Evolutionary conservation across 1,140 invertebrate genomes (phyloP), one percentile per base, ranked within the genome.

Genomic region (Trichomalopsis sarcophagae): DNA sequence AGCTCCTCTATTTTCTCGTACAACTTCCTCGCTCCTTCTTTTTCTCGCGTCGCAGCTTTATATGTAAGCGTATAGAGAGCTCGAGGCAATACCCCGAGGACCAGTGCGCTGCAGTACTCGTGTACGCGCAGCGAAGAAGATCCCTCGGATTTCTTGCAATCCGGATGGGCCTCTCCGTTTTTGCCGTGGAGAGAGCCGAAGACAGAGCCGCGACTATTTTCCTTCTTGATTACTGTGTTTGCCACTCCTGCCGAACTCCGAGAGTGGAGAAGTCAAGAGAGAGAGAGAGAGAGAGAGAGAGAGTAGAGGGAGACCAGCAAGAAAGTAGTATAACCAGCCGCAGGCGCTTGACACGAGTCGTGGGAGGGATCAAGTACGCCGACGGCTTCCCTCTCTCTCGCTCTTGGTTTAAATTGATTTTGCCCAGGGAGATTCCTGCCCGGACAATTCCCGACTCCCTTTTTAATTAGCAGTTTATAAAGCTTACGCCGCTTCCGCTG

Each of bases 151-250:
- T 89, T 89, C 86, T 89, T 89, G 87, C 69, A 74, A 84, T 83
- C 86, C 66, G 55, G 71, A 76, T 83, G 84, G 44, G 36, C 50
- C 44, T 73, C 71, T 82, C 30, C 81, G 36, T 84, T 88, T 89
- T 89, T 87, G 88, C 30, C 36, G 14, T n/a, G 7, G 40, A 44
- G 55, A 62, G 55, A 62, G 55, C 21, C 17, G 13, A 86, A 83
- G 81, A 86, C 74, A n/a, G 82, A 86, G 80, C 86, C 74, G 80
- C 79, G 86, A 87, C 87, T 87, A 87, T 89, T 90, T 90, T 89
- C 89, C 86, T 87, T 87, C 86, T 90, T 90, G 90, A 90, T 90
- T 90, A 90, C 87, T 87, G 82, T 90, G 87, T 90, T 90, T 89
- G 88, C 88, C 86, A 87, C 88, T 88, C 82, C 86, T 86, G 81